Evolutionary conservation across 1,140 invertebrate species (phyloP).

Genomic region (Drosophila nebulosa): DNA sequence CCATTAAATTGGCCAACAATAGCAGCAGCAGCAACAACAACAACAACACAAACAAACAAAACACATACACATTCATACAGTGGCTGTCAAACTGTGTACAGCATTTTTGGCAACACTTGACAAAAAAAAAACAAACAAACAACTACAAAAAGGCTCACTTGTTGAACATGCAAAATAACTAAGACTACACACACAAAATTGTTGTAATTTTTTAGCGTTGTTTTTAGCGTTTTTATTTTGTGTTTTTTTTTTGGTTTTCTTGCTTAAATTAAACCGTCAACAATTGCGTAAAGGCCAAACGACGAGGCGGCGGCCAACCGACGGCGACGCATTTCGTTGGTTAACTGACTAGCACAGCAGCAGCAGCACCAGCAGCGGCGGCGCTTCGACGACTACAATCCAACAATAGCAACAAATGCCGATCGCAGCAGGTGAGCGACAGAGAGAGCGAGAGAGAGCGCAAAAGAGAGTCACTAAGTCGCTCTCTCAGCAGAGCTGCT

Average conservation of each 20-base stretch:
- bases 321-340: conserved; percentile 9
- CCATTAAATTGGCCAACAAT: conserved; percentile 3
- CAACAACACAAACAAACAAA: conserved; percentile 3
- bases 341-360: not conserved
- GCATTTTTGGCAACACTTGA: not conserved
- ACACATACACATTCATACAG: not conserved
- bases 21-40: not conserved
- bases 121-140: conserved; percentile 1
- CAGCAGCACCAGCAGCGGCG: not conserved
- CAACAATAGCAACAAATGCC: not conserved
- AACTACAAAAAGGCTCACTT: conserved; percentile 23
- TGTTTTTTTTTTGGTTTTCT: too few relatives aligned
- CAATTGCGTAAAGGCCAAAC: conserved; percentile 1
- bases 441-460: not conserved
- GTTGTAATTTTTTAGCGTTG: not conserved
- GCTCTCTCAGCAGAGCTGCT: not conserved
- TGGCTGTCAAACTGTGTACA: not conserved
- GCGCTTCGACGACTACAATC: not conserved
- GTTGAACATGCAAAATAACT: conserved; percentile 22
- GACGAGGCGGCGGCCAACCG: conserved; percentile 15
- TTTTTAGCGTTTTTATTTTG: not conserved
- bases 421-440: not conserved
- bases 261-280: conserved; percentile 6
- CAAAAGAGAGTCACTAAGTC: not conserved
- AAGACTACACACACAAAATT: conserved; percentile 28